Evolutionary conservation across 2,888 invertebrate genomes (phyloP), one percentile per base, ranked within the genome.

Genomic region (Lithophane socia): DNA sequence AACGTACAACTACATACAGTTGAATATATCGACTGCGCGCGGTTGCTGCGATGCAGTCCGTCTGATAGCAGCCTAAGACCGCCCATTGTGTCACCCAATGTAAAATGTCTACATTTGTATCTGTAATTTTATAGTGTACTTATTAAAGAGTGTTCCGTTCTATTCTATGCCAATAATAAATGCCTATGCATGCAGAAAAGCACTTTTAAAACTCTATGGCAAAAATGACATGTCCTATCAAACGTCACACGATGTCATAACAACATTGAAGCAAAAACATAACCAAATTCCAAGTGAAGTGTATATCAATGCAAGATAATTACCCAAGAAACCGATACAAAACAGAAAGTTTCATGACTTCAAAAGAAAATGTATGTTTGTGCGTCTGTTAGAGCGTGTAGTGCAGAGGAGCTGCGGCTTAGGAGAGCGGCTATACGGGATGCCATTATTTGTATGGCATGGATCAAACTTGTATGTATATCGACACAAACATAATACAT

Each of bases 401-500:
- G 87, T 56, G 73, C 71, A 61, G 89, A 90, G 2, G 91, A 90
- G 49, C 8, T 87, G 3, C 54, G 66, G 0, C 88, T 90, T 44
- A 91, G 89, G 61, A 89, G 84, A 60, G 85, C 79, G 54, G 90
- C 91, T 5, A 84, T 94, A 10, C 86, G 92, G 4, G 91, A 94
- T 29, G 92, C 92, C 9, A 90, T 93, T 9, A 87, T 94, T 66
- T 93, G 92, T 83, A 88, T 94, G 42, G 94, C 92, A 47, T 94
- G 94, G 93, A 58, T 92, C 3, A 94, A 93, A 92, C 76, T 93
- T 80, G 94, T 89, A 88, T 91, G 94, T 91, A 88, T 56, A 37
- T 58, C 8, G 58, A 58, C 24, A 16, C 7, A 2, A 21, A 21
- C 21, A 52, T 58, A 58, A 29, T 2, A 13, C 12, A 24, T 24